Base-by-base conservation (phyloP, 2,888 invertebrate species). In the Congeria kusceri region DNA sequence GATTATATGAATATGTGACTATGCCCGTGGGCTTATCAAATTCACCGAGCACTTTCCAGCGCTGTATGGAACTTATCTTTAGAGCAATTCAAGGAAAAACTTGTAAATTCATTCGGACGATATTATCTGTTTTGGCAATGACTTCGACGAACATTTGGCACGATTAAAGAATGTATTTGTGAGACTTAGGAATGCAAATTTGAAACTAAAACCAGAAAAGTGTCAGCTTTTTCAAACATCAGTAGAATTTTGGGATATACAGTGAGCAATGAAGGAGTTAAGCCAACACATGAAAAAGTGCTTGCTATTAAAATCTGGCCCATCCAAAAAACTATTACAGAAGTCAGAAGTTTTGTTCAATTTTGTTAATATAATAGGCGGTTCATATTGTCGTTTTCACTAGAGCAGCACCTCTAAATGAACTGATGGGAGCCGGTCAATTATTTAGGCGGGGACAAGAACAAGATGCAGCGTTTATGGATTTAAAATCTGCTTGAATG, bases 101-200 rank as follows among this genome's bases (percentile, higher is more conserved):
- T 57, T 71, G 15, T 32, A 74, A 1, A 69, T 63, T 27, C 71
- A 79, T 46, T 25, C 71, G n/a, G 75, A 76, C 29, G 75, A 80
- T 56, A 58, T 75, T 1, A 71, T 79, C 18, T 20, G 61, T 18
- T 62, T 80, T 46, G 67, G 70, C 3, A 47, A 32, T 18, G 61
- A 58, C n/a, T 74, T 74, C 70, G 69, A 73, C n/a, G 49, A 28
- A 58, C 72, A 46, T 23, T 27, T 74, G 15, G 13, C 28, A 39
- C 73, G 63, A 49, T 49, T 70, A 15, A 59, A 25, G 20, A 28
- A 47, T 3, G 57, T 73, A 7, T 73, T 78, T 56, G 58, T 65
- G 29, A 62, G 49, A 28, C 23, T 78, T 9, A 32, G 49, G 25
- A 18, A 58, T 20, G 62, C 77, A 7, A 63, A 68, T 18, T 29